Evolutionary conservation across 2,888 invertebrate species (phyloP).

Genomic region (Netelia melanura): DNA sequence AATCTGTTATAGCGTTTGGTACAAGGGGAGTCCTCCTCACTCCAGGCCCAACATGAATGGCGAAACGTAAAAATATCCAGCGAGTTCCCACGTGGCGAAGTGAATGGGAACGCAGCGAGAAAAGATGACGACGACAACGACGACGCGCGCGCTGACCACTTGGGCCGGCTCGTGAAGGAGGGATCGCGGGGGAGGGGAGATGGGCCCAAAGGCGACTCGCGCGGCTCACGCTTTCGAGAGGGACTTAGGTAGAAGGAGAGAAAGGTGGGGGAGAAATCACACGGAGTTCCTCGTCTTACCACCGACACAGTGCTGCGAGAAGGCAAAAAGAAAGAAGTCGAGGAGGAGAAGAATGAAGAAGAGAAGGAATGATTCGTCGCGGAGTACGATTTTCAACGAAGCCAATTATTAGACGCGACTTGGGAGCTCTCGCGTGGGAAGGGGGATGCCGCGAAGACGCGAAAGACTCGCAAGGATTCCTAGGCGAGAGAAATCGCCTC

Average conservation of each 20-base stretch:
- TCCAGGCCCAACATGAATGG: constrained; percentile 82
- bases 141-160: constrained; percentile 69
- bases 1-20: constrained; percentile 80
- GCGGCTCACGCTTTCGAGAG: constrained; percentile 53
- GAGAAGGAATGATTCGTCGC: constrained; percentile 80
- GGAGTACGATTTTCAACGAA: constrained; percentile 84
- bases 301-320: constrained; percentile 67
- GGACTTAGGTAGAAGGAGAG: neutral
- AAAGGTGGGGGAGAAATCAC: constrained; percentile 50
- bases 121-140: constrained; percentile 38
- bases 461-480: constrained; percentile 55
- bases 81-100: constrained; percentile 82
- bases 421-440: constrained; percentile 61
- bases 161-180: constrained; percentile 54
- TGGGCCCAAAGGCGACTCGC: constrained; percentile 62
- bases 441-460: constrained; percentile 50
- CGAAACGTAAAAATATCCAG: constrained; percentile 83
- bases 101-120: constrained; percentile 77
- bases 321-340: constrained; percentile 36
- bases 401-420: constrained; percentile 84
- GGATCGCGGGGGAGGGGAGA: constrained; percentile 44
- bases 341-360: constrained; percentile 49
- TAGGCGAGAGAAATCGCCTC: constrained; percentile 47
- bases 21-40: constrained; percentile 2
- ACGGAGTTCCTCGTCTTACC: constrained; percentile 37